phyloP scores from a whole-genome alignment of 2,797 vertebrate species.

The Pipistrellus pipistrellus region DNA sequence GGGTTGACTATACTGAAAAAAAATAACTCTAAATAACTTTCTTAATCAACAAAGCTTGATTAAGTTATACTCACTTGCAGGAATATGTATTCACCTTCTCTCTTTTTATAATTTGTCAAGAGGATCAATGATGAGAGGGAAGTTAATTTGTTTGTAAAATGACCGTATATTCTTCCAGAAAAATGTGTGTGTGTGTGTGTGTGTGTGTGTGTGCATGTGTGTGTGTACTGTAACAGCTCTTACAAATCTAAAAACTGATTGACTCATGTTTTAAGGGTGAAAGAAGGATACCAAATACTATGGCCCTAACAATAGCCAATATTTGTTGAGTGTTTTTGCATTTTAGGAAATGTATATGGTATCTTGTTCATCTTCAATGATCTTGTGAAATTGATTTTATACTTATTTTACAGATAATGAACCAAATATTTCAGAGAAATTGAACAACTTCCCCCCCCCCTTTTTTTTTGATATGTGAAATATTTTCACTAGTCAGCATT shows the following conservation, averaged over 20 bases:
- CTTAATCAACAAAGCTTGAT: not conserved
- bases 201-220: not conserved
- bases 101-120: not conserved
- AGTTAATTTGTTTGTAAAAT: constrained; percentile 3
- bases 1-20: not conserved
- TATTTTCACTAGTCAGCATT: not conserved
- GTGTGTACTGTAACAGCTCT: not conserved
- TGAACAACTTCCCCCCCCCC: not conserved
- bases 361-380: not conserved
- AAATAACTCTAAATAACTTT: not conserved
- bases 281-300: not conserved
- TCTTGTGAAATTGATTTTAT: not conserved
- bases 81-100: not conserved
- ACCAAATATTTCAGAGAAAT: not conserved
- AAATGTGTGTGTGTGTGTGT: not conserved
- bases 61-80: not conserved
- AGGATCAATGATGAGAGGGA: not conserved
- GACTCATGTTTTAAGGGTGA: constrained; percentile 8
- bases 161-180: not conserved
- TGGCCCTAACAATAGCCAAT: not conserved
- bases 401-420: constrained; percentile 25
- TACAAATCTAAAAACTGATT: not conserved
- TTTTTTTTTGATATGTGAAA: constrained; percentile 4
- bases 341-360: constrained; percentile 18
- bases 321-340: not conserved